Base-by-base conservation (phyloP, 2,797 vertebrate genomes). In the Bryconaethiops microstoma region DNA sequence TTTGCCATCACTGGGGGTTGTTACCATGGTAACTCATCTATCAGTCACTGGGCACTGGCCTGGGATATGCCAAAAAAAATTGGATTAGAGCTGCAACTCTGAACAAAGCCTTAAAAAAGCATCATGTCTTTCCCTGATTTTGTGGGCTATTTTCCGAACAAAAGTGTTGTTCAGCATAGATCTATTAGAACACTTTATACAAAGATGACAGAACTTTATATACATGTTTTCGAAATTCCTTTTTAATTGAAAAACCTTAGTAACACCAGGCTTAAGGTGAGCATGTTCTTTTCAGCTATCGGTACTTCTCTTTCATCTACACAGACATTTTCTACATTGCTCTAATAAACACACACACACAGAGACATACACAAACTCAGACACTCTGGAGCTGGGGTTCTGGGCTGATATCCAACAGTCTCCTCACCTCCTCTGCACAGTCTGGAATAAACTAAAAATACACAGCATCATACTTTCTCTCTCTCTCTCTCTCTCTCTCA, bases 371-470 rank as follows among this genome's bases (percentile, higher is more conserved):
- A 74, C 52, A 78, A 21, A 74, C 63, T 75, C 50, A 84, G 19
- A 80, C 65, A 80, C 60, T 72, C 72, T 59, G 82, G 52, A 81
- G 72, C 87, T 89, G 76, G 64, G 87, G 87, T 88, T 81, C 88
- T 88, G 87, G 91, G 91, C 90, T 91, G 76, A 80, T 82, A 85
- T 92, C 91, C 91, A 92, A 88, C 87, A 81, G 86, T 83, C 81
- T 91, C 87, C 80, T 83, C 88, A 88, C 87, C 90, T 91, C 89
- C 88, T 87, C 89, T 91, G 83, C 86, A 88, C 86, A 92, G 84
- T 86, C 90, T 92, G 90, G 90, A 86, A 91, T 73, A 80, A 10
- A 87, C 90, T 92, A 93, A 91, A 93, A 93, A 92, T 93, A 92
- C 83, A 82, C 57, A 59, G 59, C 63, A 71, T 83, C 78, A 82